Conservation (phyloP, 2,888 invertebrate species). For the Schizotus pectinicornis region DNA sequence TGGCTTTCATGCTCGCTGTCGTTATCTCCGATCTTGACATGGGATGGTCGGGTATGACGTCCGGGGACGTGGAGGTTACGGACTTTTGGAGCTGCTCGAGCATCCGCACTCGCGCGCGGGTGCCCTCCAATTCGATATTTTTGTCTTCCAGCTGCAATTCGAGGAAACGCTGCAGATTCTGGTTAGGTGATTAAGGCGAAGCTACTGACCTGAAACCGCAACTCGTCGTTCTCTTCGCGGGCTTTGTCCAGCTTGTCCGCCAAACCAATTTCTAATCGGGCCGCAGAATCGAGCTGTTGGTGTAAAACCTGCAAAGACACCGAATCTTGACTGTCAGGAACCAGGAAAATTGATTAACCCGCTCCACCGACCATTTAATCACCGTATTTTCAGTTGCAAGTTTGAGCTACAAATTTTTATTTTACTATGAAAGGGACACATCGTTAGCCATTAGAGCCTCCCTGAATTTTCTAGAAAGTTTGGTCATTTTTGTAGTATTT, state of each 20-base stretch:
- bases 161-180: background rate
- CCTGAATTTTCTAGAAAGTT: too few relatives aligned
- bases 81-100: conserved; percentile 64
- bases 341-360: background rate
- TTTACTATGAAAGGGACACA: too few relatives aligned
- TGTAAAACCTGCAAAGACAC: conserved; percentile 69
- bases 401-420: too few relatives aligned
- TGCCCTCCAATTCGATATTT: conserved; percentile 84
- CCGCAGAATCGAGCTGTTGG: conserved; percentile 72
- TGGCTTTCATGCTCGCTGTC: conserved; percentile 65
- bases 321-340: background rate
- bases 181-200: conserved; percentile 1
- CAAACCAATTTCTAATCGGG: conserved; percentile 70
- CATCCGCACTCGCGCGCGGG: conserved; percentile 76
- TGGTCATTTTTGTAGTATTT: too few relatives aligned
- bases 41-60: conserved; percentile 59
- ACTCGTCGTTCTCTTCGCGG: conserved; percentile 80
- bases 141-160: conserved; percentile 75
- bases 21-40: conserved; percentile 58
- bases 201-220: conserved; percentile 75
- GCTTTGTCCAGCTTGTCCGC: conserved; percentile 74
- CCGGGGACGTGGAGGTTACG: conserved; percentile 44
- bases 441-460: too few relatives aligned
- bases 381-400: background rate
- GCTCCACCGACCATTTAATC: background rate